Evolutionary conservation across 2,888 invertebrate species (phyloP).

Genomic region (Napeogenes sylphis): DNA sequence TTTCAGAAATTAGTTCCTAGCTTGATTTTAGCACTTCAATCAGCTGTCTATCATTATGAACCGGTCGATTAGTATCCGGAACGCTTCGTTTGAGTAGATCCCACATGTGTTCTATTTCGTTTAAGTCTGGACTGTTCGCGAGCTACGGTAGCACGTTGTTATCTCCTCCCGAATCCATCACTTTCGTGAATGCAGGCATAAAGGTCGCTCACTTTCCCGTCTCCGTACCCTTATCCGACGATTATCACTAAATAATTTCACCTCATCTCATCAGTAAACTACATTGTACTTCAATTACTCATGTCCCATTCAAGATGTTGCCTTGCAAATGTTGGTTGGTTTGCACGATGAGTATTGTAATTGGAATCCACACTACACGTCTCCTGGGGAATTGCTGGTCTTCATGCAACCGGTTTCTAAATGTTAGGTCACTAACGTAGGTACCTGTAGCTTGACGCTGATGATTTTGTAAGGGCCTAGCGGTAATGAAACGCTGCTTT

Average conservation of each 20-base stretch:
- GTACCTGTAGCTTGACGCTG: constrained; percentile 14
- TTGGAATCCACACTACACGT: constrained; percentile 17
- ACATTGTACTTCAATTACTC: constrained; percentile 16
- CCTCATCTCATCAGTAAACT: not conserved
- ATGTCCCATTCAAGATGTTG: constrained; percentile 16
- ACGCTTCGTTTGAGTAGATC: constrained; percentile 15
- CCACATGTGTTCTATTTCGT: constrained; percentile 20
- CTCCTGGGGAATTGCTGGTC: constrained; percentile 17
- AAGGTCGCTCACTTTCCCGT: not conserved
- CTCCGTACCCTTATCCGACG: too few species aligned
- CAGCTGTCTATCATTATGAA: constrained; percentile 14
- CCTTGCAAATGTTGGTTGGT: constrained; percentile 14
- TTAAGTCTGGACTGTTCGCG: constrained; percentile 16
- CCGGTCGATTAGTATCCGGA: constrained; percentile 11
- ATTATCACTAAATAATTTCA: too few species aligned
- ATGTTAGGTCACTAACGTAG: constrained; percentile 18
- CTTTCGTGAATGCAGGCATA: not conserved
- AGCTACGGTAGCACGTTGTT: constrained; percentile 15
- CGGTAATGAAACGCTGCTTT: constrained; percentile 19
- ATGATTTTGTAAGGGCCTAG: constrained; percentile 21
- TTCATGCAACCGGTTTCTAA: constrained; percentile 17
- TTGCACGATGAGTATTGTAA: constrained; percentile 19
- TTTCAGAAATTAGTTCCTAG: constrained; percentile 12
- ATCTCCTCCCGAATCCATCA: constrained; percentile 3
- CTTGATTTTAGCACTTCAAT: constrained; percentile 15